A percentile compares a stretch with the other conserved stretches of the same genome.
Conservation (phyloP, 2,113 vertebrate species). For the cat (Felis catus) region F.catus_Fca126_mat1.0 CM031416.1:127921501-127922000, state of each 20-base stretch:
- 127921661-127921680: background rate
- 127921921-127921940: too few species aligned
- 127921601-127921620: conserved; percentile 77
- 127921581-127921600: conserved; percentile 78
- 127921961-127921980: too few species aligned
- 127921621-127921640: conserved; percentile 75
- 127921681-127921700: conserved; percentile 49
- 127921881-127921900: too few species aligned
- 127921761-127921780: background rate
- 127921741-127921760: conserved; percentile 28
- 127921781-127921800: background rate
- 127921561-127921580: conserved; percentile 72
- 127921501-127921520: conserved; percentile 72
- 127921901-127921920: too few species aligned
- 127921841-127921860: background rate
- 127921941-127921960: too few species aligned
- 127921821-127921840: background rate
- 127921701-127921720: conserved; percentile 67
- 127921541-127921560: conserved; percentile 78
- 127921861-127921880: too few species aligned
- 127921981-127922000: too few species aligned
- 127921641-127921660: conserved; percentile 50
- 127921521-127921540: conserved; percentile 76
- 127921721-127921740: conserved; percentile 50
- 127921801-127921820: background rate